Base-by-base conservation (phyloP, 2,797 vertebrate genomes). In the Microctenopoma lineatum region DNA sequence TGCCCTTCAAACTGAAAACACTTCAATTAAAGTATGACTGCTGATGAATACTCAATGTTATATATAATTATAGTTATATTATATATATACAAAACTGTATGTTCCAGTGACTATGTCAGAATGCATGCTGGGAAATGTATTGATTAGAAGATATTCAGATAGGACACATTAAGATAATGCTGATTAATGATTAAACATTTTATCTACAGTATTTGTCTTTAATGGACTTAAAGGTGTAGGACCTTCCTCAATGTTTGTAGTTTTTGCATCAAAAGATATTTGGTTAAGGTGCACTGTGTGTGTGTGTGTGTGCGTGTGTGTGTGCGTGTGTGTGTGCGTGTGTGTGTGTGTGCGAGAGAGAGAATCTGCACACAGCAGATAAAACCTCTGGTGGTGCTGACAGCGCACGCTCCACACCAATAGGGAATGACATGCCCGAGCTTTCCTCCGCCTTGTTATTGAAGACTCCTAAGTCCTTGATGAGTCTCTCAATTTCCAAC, bases 401-500 rank as follows among this genome's bases (percentile, higher is more conserved):
- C 66, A 16, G 48, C 15, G 8, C 50, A 9, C 8, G 15, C 45
- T 56, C 46, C 32, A 25, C 32, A 42, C 47, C 26, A 14, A 14
- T 51, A 27, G 32, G 44, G 47, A 59, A 62, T 59, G 75, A 72
- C 73, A 71, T 54, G 38, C 64, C 50, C 41, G 51, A 2, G 2
- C 55, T 66, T 63, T 62, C 70, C 71, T 47, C 52, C 1, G n/a
- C 58, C 41, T 76, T 13, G 13, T 83, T 79, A 75, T 66, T 68
- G 59, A 81, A 77, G 65, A 66, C 51, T 50, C 45, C 41, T 0
- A 48, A 75, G 80, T 88, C 74, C 78, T 85, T 82, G 58, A 87
- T 68, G 80, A 87, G 82, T 80, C 76, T 88, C 81, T 90, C 86
- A 86, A 85, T 88, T 87, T 86, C 77, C 86, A 57, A 29, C 39